Base-by-base conservation (phyloP, 2,797 vertebrate genomes). In the Peromyscus melanophrys region DNA sequence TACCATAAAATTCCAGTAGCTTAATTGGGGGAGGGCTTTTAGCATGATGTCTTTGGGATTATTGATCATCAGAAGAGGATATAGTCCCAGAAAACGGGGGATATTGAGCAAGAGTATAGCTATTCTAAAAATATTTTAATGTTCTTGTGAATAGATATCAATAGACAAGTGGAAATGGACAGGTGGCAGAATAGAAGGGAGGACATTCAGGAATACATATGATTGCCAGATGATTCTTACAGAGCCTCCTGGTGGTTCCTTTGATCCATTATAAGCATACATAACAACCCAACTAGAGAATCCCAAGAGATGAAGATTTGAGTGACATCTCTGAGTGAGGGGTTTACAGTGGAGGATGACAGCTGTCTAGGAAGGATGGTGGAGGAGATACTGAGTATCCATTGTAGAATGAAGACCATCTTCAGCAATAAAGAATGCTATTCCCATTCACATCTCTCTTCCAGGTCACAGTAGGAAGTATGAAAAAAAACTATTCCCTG, bases 191-290 rank as follows among this genome's bases (percentile, higher is more conserved):
- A 37, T 5, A 95, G 6, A 27, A 37, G 6, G 3, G 34, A 71
- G 4, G 13, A 1, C 12, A 37, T 17, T 5, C n/a, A n/a, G 46
- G 0, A 27, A 25, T 65, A 4, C 73, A 2, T n/a, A 29, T 27
- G 3, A 77, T 11, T 69, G 59, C 3, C 3, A 10, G 3, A 2
- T 43, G 17, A 84, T 37, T 65, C 13, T 25, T 31, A 13, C 16
- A 16, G 80, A 21, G 3, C 6, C 23, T 57, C 19, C 16, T 43
- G 27, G 19, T 65, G 4, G 65, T 27, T 34, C 29, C 34, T 11
- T 55, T 43, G 13, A 34, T 63, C 34, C 34, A 49, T 4, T 29
- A 7, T 40, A 65, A 52, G 34, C 5, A 40, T 27, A 11, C 2
- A 57, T 40, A 34, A 4, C 43, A 46, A 1, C 16, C 6, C 7